These are phyloP conservation scores for Pristionchus maxplancki DNA, from an alignment of 2,888 invertebrate genomes.

Conservation along the genomic window DNA sequence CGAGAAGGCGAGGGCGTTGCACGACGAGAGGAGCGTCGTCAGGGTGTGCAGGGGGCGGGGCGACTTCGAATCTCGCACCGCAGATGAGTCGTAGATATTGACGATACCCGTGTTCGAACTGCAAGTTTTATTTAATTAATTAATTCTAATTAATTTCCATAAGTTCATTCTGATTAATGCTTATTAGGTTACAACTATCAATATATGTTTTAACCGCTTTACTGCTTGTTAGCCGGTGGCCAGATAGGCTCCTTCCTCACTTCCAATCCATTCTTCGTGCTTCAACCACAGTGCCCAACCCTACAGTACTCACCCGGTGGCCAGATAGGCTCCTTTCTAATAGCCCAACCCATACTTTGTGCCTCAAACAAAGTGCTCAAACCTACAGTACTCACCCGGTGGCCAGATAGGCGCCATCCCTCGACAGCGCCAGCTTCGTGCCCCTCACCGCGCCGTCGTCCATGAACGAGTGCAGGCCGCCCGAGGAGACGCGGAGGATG, in stretches of 20 bases:
- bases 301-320: background rate
- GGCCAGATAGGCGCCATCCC: constrained; percentile 49
- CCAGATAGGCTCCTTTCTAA: background rate
- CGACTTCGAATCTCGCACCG: background rate
- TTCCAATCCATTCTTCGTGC: background rate
- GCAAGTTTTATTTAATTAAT: background rate
- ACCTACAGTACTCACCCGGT: background rate
- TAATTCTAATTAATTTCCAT: no score
- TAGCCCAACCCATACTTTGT: background rate
- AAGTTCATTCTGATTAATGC: no score
- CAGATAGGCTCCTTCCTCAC: background rate
- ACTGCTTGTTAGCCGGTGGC: background rate
- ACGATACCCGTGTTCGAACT: constrained; percentile 54
- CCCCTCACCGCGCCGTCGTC: constrained; percentile 49
- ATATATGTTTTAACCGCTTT: no score
- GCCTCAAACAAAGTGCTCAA: background rate
- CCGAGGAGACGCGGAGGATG: background rate
- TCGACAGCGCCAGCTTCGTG: constrained; percentile 26
- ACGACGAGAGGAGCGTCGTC: background rate
- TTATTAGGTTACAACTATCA: no score
- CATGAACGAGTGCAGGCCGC: background rate
- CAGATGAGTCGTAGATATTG: constrained; percentile 30
- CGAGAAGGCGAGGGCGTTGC: constrained; percentile 26
- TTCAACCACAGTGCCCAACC: background rate
- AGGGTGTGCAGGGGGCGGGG: constrained; percentile 38